Base-by-base conservation (phyloP, 2,888 invertebrate species). In the Eurois occulta region DNA sequence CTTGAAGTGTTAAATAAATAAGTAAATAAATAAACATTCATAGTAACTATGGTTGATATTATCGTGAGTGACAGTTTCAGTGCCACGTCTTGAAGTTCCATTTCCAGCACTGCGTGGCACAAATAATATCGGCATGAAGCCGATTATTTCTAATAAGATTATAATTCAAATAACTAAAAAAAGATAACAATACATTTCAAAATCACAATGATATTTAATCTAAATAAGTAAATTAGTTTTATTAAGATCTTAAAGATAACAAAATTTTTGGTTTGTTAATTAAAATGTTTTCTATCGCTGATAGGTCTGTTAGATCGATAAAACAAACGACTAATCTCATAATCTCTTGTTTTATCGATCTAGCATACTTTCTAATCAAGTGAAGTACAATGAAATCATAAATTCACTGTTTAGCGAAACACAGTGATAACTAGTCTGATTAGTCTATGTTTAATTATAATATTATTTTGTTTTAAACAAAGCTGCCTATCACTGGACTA, bases 281-380 rank as follows among this genome's bases (percentile, higher is more conserved):
- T 43, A 28, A 35, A 13, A 43, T 32, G 11, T 32, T n/a, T 71
- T 2, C 10, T 32, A 16, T 41, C 13, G 16, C 16, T 1, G 21
- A 64, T 55, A 52, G 24, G 1, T 2, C 0, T 62, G n/a, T 65
- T 13, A 43, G 3, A 46, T 55, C 35, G 35, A 62, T n/a, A 4
- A 16, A 16, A 24, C 55, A 11, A 18, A 28, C n/a, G n/a, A n/a
- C n/a, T n/a, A n/a, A n/a, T n/a, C n/a, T n/a, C n/a, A n/a, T n/a
- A n/a, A n/a, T n/a, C n/a, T n/a, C n/a, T n/a, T n/a, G n/a, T n/a
- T n/a, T n/a, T n/a, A n/a, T n/a, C n/a, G n/a, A n/a, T n/a, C n/a
- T n/a, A n/a, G n/a, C n/a, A n/a, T n/a, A n/a, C 8, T 75, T 62
- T 48, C 28, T 28, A 65, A 35, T 76, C 52, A 18, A 41, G 10